Base-by-base conservation (phyloP, 2,797 vertebrate species). In the Borostomias antarcticus region DNA sequence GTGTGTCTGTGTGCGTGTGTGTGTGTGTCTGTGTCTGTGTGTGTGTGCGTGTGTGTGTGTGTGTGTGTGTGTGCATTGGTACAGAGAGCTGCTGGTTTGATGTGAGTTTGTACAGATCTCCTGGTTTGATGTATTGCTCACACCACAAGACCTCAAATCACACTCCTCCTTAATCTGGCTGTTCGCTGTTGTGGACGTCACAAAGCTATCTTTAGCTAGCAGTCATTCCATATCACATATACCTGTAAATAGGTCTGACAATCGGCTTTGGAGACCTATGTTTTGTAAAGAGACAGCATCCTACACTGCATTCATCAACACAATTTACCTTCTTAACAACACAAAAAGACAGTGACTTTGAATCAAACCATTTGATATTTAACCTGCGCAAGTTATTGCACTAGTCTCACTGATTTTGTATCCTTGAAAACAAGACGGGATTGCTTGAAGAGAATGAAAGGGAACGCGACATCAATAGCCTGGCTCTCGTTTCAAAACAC, bases 191-290 rank as follows among this genome's bases (percentile, higher is more conserved):
- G 1, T 32, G 53, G 8, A 30, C 1, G 8, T 8, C 11, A 33
- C 13, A 45, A 4, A 3, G 3, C 4, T n/a, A 17, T 17, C 6
- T 3, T n/a, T 45, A 45, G 15, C n/a, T 45, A 11, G 21, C 30
- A 58, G 32, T 4, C 25, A 7, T 3, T 29, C 25, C 17, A 61
- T 15, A 29, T 32, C 50, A 63, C 15, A 58, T 30, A 11, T 40
- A 64, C 25, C 50, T 69, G 74, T 72, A 69, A 2, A 62, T 62
- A 65, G 75, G 68, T 58, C 66, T 57, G 70, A 33, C 74, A 64
- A n/a, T 64, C 48, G 17, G n/a, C 11, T 65, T 65, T 50, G 25
- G 1, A 61, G 64, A 66, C 63, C 68, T 40, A 57, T 69, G 40
- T 58, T 62, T 51, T 47, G 51, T 4, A 19, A 40, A 61, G 30